These are phyloP conservation scores for Battus philenor DNA, from an alignment of 1,140 invertebrate species.

Conservation along the genomic window DNA sequence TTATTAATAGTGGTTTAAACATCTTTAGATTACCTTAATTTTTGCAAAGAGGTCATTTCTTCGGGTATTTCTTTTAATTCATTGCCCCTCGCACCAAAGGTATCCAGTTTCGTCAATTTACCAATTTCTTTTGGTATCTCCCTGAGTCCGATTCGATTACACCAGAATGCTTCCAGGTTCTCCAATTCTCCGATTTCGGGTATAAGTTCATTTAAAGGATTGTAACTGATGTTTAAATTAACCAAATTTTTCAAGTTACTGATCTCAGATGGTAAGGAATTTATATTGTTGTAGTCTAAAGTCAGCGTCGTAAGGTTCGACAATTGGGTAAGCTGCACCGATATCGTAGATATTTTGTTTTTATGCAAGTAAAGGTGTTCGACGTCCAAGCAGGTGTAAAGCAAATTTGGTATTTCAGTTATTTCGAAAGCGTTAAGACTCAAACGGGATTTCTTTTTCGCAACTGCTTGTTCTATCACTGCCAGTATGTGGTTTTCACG, in stretches of 20 bases:
- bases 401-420: slow-evolving; percentile 70
- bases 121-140: slow-evolving; percentile 83
- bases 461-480: slow-evolving; percentile 77
- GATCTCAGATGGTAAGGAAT: slow-evolving; percentile 78
- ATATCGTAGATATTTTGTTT: slow-evolving; percentile 75
- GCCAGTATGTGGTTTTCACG: slow-evolving; percentile 79
- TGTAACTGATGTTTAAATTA: slow-evolving; percentile 89
- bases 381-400: slow-evolving; percentile 74
- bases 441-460: slow-evolving; percentile 74
- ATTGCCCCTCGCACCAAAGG: slow-evolving; percentile 80
- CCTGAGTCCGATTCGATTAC: slow-evolving; percentile 76
- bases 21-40: slow-evolving; percentile 76
- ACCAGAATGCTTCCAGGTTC: slow-evolving; percentile 85
- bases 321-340: slow-evolving; percentile 58
- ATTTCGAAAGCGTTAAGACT: slow-evolving; percentile 78
- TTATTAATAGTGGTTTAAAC: too few species aligned
- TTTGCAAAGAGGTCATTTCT: slow-evolving; percentile 69
- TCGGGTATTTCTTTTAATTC: slow-evolving; percentile 74
- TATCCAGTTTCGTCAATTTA: slow-evolving; percentile 84
- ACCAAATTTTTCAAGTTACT: slow-evolving; percentile 80
- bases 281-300: slow-evolving; percentile 82
- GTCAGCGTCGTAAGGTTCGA: slow-evolving; percentile 71
- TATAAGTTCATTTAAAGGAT: slow-evolving; percentile 83
- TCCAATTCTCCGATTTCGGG: slow-evolving; percentile 82
- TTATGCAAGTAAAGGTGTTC: slow-evolving; percentile 77